Conservation (phyloP, 2,113 vertebrate species). For the Muntiacus muntjak region DNA sequence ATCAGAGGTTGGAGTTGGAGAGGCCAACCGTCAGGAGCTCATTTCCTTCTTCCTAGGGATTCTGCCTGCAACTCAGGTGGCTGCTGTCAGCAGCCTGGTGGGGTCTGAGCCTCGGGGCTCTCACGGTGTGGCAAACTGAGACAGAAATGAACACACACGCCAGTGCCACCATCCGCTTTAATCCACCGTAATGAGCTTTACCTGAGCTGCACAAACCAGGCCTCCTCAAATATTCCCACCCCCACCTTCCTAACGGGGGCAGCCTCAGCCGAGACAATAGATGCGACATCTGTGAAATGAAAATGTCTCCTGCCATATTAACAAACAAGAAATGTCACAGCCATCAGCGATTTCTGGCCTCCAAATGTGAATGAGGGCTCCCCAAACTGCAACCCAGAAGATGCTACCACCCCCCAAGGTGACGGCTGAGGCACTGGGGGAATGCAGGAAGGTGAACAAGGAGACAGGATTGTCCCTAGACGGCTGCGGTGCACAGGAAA, state of each 20-base stretch:
- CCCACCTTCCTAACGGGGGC: not conserved
- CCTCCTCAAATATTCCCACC: not conserved
- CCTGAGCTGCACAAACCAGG: too few species aligned
- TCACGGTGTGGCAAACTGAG: not conserved
- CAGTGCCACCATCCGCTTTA: not conserved
- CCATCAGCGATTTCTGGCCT: not conserved
- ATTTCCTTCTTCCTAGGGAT: slow-evolving; percentile 51
- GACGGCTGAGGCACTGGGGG: not conserved
- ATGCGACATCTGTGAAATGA: not conserved
- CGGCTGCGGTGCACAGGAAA: not conserved
- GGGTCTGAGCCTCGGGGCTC: not conserved
- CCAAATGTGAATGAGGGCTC: not conserved
- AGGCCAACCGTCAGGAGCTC: not conserved
- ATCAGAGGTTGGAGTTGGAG: not conserved
- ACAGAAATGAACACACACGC: not conserved
- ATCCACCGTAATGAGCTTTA: not conserved
- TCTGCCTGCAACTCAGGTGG: not conserved
- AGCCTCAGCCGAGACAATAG: not conserved
- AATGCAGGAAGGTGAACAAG: not conserved
- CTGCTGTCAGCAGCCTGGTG: too few species aligned
- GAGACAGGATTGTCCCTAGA: not conserved
- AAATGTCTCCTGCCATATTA: not conserved
- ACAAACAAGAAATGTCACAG: not conserved
- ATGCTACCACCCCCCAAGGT: not conserved
- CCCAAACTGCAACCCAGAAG: not conserved